Evolutionary conservation across 2,888 invertebrate genomes (phyloP), one percentile per base, ranked within the genome.

Genomic region (Aphrophora alni): DNA sequence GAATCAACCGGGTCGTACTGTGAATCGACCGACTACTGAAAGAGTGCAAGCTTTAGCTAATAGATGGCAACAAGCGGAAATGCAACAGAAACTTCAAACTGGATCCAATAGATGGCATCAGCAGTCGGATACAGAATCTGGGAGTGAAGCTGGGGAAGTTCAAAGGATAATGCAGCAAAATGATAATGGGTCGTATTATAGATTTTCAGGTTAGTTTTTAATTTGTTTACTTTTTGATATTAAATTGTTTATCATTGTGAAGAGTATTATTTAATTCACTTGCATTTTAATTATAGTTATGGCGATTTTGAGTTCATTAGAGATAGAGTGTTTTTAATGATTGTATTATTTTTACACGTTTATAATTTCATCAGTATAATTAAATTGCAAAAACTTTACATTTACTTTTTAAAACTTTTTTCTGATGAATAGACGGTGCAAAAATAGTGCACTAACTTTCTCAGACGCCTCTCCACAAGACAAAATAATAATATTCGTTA

Each of bases 81-180:
- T 94, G 94, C 88, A 91, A 93, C 81, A 59, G 44, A 44, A 17
- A 75, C 38, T 75, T 73, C 72, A 70, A 71, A 0, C 74, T 59
- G 44, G 72, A 51, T 59, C 78, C 80, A 80, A 80, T 73, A 79
- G 71, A 76, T 80, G 82, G 73, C 81, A 81, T 38, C 83, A 82
- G 82, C 85, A 33, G 76, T 86, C 78, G 83, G 93, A 93, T 86
- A 93, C 92, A 82, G 94, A 94, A 87, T 93, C 93, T 86, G 93
- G 93, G 28, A 93, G 93, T 68, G 94, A 94, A 87, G 93, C 93
- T 59, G 93, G 93, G 4, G 94, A 94, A 88, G 91, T 93, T 81
- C 93, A 93, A 86, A 89, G 92, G 84, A 93, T 93, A 85, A 88
- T 91, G 86, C 89, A 77, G 77, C 78, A 78, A 81, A 59, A 59